phyloP scores from a whole-genome alignment of 2,888 invertebrate species.

The Sisyra nigra region DNA sequence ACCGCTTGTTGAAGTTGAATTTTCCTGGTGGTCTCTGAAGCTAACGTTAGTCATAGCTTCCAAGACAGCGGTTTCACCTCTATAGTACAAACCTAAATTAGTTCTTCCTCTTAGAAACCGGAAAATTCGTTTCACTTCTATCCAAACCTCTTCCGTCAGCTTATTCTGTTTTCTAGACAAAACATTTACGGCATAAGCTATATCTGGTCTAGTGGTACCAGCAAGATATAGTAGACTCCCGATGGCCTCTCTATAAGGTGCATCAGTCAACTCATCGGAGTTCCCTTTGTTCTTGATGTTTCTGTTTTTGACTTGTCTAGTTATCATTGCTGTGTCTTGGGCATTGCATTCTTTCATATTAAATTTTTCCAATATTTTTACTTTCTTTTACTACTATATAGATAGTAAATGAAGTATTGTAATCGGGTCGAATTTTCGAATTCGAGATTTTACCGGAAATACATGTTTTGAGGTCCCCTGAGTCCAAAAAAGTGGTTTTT shows the following conservation, averaged over 20 bases:
- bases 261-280: not conserved
- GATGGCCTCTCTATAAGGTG: conserved; percentile 13
- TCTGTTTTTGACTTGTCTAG: conserved; percentile 11
- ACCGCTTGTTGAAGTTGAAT: conserved; percentile 9
- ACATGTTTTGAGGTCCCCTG: too few relatives aligned
- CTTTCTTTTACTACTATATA: too few relatives aligned
- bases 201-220: conserved; percentile 11
- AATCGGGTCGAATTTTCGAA: too few relatives aligned
- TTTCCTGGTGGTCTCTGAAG: conserved; percentile 13
- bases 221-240: conserved; percentile 14
- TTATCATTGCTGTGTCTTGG: conserved; percentile 11
- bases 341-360: not conserved
- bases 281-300: conserved; percentile 9
- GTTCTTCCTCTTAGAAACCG: conserved; percentile 10
- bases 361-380: conserved; percentile 7
- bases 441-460: too few relatives aligned
- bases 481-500: too few relatives aligned
- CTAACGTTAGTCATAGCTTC: conserved; percentile 14
- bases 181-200: conserved; percentile 10
- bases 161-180: conserved; percentile 11
- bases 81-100: conserved; percentile 9
- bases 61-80: conserved; percentile 8
- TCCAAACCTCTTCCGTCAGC: conserved; percentile 9
- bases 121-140: conserved; percentile 11
- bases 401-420: too few relatives aligned